These are phyloP conservation scores for Pseudoips prasinana DNA, from an alignment of 2,888 invertebrate species.

Conservation along the genomic window DNA sequence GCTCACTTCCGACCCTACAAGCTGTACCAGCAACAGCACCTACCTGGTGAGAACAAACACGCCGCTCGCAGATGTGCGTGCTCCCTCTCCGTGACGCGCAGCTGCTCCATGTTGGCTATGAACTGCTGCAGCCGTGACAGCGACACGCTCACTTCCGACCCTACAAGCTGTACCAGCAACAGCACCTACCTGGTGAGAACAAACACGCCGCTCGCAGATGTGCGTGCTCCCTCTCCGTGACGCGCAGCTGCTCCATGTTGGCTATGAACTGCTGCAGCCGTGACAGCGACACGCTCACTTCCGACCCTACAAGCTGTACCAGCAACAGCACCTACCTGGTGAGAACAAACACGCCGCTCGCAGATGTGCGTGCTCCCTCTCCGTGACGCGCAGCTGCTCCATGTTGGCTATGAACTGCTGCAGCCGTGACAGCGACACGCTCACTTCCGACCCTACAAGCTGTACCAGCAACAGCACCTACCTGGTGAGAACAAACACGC, in stretches of 20 bases:
- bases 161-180: too few species aligned
- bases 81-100: conserved; percentile 91
- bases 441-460: conserved; percentile 88
- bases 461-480: too few species aligned
- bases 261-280: too few species aligned
- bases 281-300: too few species aligned
- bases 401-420: conserved; percentile 91
- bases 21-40: too few species aligned
- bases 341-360: conserved; percentile 92
- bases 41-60: conserved; percentile 91
- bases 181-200: too few species aligned
- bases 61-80: conserved; percentile 94
- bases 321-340: conserved; percentile 86
- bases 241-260: too few species aligned
- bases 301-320: too few species aligned
- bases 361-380: conserved; percentile 93
- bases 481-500: conserved; percentile 92
- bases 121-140: conserved; percentile 92
- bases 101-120: conserved; percentile 86
- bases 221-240: too few species aligned
- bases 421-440: conserved; percentile 89
- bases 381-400: conserved; percentile 88
- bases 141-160: conserved; percentile 89
- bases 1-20: conserved; percentile 64
- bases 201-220: too few species aligned